Percentiles rank a stretch among this genome's conserved stretches.
phyloP scores from a whole-genome alignment of 2,113 vertebrate genomes.

The Muntiacus muntjak region DNA sequence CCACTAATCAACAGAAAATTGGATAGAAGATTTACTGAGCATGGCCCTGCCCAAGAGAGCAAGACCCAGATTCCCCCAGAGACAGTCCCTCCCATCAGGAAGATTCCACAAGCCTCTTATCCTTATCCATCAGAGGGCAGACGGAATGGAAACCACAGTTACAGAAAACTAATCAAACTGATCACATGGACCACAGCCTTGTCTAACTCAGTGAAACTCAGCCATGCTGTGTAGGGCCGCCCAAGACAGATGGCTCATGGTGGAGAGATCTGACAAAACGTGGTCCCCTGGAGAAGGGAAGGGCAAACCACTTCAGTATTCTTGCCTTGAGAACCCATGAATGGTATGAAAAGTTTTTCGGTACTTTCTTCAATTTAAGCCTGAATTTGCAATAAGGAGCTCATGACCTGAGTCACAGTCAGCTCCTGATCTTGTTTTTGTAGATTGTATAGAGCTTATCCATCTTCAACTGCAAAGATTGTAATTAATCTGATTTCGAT shows the following conservation, averaged over 20 bases:
- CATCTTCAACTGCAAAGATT: neutral
- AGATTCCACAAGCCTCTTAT: neutral
- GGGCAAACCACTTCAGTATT: neutral
- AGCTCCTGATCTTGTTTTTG: neutral
- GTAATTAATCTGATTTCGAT: neutral
- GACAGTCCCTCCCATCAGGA: neutral
- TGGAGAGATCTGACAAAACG: neutral
- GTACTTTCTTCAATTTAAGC: neutral
- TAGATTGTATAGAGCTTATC: neutral
- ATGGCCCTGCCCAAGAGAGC: neutral
- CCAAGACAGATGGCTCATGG: neutral
- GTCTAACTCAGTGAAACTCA: neutral
- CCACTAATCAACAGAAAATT: neutral
- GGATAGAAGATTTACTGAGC: neutral
- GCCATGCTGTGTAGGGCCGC: neutral
- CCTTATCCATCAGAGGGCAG: neutral
- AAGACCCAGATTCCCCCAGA: neutral
- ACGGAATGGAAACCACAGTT: neutral
- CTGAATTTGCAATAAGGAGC: neutral
- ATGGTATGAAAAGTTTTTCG: neutral
- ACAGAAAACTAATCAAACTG: neutral
- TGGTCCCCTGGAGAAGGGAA: neutral
- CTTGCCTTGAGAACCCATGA: neutral
- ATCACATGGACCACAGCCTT: neutral
- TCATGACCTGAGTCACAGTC: neutral